Base-by-base conservation (phyloP, 2,888 invertebrate species). In the Pasiphila rectangulata region DNA sequence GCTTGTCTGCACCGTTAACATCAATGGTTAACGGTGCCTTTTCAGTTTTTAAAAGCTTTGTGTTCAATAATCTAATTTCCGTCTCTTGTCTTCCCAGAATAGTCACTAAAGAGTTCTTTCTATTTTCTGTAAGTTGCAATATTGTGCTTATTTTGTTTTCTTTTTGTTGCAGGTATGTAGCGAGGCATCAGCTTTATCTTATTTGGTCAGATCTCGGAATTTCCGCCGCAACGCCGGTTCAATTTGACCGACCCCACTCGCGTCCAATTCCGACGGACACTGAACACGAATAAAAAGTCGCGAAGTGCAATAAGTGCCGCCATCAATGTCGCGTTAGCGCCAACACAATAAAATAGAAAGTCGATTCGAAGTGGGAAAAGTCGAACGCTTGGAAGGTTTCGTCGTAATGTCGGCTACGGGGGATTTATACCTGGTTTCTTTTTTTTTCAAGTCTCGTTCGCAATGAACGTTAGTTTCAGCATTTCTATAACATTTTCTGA, bases 341-440 rank as follows among this genome's bases (percentile, higher is more conserved):
- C 79, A 71, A 78, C 75, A 84, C 82, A 84, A 85, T 85, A 84
- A 86, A 85, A 85, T 84, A 83, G 83, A 84, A 84, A 82, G 82
- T 79, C 72, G 65, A 72, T 75, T 76, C 72, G 68, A 67, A 54
- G 56, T 61, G 67, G 72, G 71, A 76, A 69, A 72, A 72, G 69
- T 67, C 66, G 58, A 56, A 46, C 56, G 59, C 50, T 56, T 45
- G 54, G 55, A 49, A 56, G 60, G 47, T 59, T 55, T 56, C 57
- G 56, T 27, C 45, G 40, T 49, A 45, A 49, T 51, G 54, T 49
- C 50, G 52, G 43, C 44, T 46, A 37, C 41, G 39, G 46, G 43
- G 45, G 44, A 41, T 54, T 32, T 32, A 32, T 32, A 32, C 32
- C 32, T 32, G 32, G 17, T 16, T 32, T 32, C 32, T 32, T 32